These are phyloP conservation scores for Lepisosteus osseus DNA, from an alignment of 2,113 vertebrate species.

Conservation along the genomic window DNA sequence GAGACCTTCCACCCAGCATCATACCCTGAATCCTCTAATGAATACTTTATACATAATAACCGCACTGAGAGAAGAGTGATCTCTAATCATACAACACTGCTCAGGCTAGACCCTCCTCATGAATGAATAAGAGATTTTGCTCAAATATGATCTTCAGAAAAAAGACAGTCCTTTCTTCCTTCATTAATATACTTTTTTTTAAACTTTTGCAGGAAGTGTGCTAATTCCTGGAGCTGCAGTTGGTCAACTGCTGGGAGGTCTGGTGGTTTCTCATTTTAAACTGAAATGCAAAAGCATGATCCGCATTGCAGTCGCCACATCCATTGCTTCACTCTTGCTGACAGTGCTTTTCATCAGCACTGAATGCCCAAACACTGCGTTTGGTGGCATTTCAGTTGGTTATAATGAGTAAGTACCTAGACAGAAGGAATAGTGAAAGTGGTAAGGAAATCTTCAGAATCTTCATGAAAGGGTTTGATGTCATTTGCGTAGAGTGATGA, in stretches of 20 bases:
- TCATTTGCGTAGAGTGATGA: too few relatives aligned
- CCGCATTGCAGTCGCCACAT: constrained; percentile 55
- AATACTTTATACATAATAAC: too few relatives aligned
- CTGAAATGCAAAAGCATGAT: constrained; percentile 64
- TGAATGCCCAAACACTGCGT: constrained; percentile 66
- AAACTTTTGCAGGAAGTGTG: constrained; percentile 54
- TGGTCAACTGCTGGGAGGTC: constrained; percentile 73
- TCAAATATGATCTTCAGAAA: too few relatives aligned
- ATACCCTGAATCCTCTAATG: too few relatives aligned
- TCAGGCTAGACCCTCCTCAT: too few relatives aligned
- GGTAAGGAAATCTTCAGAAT: background rate
- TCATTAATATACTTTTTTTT: constrained; percentile 23
- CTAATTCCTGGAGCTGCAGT: constrained; percentile 73
- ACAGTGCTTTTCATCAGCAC: constrained; percentile 60
- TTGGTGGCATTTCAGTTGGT: constrained; percentile 68
- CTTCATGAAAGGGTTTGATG: too few relatives aligned
- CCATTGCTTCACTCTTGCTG: constrained; percentile 49
- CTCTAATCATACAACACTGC: too few relatives aligned
- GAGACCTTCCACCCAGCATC: too few relatives aligned
- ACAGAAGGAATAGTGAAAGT: background rate
- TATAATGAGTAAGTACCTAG: constrained; percentile 68
- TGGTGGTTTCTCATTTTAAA: constrained; percentile 66
- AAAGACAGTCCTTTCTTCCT: too few relatives aligned
- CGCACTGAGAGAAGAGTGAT: too few relatives aligned
- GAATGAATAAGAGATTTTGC: too few relatives aligned